Percentiles rank a stretch among this genome's conserved stretches.
Evolutionary conservation across 2,797 vertebrate species (phyloP).

Genomic region (Iguana delicatissima): DNA sequence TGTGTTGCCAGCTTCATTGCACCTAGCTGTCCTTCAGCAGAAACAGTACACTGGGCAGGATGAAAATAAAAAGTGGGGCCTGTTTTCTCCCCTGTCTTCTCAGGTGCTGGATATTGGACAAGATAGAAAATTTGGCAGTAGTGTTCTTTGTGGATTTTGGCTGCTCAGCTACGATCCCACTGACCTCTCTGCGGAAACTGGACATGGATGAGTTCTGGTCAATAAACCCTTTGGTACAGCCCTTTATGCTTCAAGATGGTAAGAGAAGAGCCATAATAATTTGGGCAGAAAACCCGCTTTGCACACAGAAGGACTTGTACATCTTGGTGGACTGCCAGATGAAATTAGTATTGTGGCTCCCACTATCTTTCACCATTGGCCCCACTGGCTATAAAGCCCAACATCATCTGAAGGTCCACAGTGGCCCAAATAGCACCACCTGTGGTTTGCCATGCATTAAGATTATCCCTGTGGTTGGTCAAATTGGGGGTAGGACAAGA

Average conservation of each 20-base stretch:
- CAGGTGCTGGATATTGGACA: slow-evolving; percentile 52
- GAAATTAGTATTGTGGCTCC: no score
- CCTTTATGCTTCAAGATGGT: slow-evolving; percentile 56
- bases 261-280: background rate
- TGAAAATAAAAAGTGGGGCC: no score
- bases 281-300: background rate
- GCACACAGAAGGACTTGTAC: background rate
- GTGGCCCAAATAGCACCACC: no score
- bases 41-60: background rate
- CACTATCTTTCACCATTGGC: no score
- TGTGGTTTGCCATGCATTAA: no score
- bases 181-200: slow-evolving; percentile 25
- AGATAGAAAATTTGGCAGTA: slow-evolving; percentile 8
- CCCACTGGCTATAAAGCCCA: no score
- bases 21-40: background rate
- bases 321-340: no score
- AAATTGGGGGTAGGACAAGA: background rate
- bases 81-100: no score
- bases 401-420: no score
- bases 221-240: slow-evolving; percentile 50
- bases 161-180: background rate
- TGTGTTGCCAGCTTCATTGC: background rate
- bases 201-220: slow-evolving; percentile 44
- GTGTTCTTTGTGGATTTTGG: slow-evolving; percentile 57
- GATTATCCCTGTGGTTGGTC: no score